Evolutionary conservation across 2,888 invertebrate species (phyloP), one percentile per base, ranked within the genome.

Genomic region (Biston betularia): DNA sequence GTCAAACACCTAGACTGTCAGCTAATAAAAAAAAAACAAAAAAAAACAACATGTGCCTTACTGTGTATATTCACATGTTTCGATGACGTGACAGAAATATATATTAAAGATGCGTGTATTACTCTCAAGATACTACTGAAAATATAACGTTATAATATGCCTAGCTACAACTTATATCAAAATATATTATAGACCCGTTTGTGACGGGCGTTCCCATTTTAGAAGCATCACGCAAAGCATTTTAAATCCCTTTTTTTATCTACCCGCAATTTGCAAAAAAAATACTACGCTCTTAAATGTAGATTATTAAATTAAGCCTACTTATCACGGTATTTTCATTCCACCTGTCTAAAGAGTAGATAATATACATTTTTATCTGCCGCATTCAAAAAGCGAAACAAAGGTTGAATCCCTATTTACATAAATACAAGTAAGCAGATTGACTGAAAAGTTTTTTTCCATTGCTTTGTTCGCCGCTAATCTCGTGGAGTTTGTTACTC

Each of bases 401-500:
- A 60, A 56, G 64, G 53, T 50, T 33, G 62, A 60, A 54, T 48
- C 59, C 59, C 57, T 46, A 75, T 77, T 75, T 72, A 71, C 75
- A 73, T 77, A 77, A 72, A 68, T 65, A 44, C 46, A 61, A 57
- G 66, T 69, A 71, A 73, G 69, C 71, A 67, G 70, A 68, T 69
- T 35, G 44, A 73, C 62, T 72, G 70, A 64, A 67, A 70, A 75
- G 72, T 56, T 70, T 73, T 61, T 70, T 70, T 67, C 34, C 33
- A 35, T 14, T 46, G 52, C 65, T 65, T 71, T 74, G 71, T 72
- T 73, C 62, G 11, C 49, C 67, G 67, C 67, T 72, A 71, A 74
- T 71, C 69, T 71, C 49, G 50, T 40, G 6, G 45, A 71, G 63
- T 68, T 66, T 50, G 63, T 54, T 40, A 59, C 53, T 66, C 60